Evolutionary conservation across 1,140 invertebrate genomes (phyloP), one percentile per base, ranked within the genome.

Genomic region (Diplogasteroides magnus): DNA sequence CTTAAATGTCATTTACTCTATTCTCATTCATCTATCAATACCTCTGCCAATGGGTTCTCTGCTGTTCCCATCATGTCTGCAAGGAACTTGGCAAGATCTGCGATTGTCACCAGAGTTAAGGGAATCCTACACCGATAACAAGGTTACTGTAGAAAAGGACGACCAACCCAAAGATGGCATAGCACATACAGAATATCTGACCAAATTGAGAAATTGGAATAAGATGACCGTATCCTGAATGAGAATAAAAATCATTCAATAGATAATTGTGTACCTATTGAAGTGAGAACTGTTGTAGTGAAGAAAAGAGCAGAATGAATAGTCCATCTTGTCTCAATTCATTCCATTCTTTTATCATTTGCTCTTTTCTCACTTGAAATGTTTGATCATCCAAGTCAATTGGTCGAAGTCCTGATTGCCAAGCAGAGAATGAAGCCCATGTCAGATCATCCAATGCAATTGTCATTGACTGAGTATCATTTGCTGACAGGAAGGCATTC

Each of bases 51-150:
- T 0, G 66, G 66, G 28, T 68, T 56, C 25, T 68, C 66, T 3
- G n/a, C 28, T 6, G 66, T 67, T 19, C 64, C 64, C 3, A 65
- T 19, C 15, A 68, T 0, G n/a, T 68, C 66, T 11, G 61, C 56
- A 23, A 68, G 23, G 29, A 68, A 68, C 29, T 68, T 68, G 26
- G 66, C 66, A 2, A 68, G 27, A 64, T 68, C 66, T 14, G 66
- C 66, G 19, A 68, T 68, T 14, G 66, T 68, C 6, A 68, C 58
- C 25, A 68, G 31, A 63, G 66, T 68, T 6, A 68, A 56, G 14
- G 66, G 66, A 27, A 68, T 68, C 31, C 66, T 68, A 27, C 65
- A 64, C n/a, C n/a, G n/a, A n/a, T n/a, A n/a, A n/a, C n/a, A n/a
- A n/a, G n/a, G n/a, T n/a, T n/a, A n/a, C n/a, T n/a, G n/a, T n/a